Evolutionary conservation across 2,113 vertebrate species (phyloP).

Genomic region (Ctenomys sociabilis): DNA sequence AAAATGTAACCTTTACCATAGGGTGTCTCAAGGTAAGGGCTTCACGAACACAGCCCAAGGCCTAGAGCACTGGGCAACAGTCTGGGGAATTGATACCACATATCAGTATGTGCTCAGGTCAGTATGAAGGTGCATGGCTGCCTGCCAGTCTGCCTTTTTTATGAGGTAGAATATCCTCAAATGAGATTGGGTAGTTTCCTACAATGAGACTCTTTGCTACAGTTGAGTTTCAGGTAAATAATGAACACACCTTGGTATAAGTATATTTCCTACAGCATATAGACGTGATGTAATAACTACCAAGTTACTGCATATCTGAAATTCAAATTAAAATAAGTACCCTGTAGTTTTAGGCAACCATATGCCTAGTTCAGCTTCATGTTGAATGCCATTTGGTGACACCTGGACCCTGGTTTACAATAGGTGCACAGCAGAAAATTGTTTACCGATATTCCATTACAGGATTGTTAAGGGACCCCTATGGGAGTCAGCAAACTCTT

Average conservation of each 20-base stretch:
- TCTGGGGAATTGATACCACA: neutral
- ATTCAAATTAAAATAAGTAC: neutral
- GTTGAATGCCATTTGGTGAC: neutral
- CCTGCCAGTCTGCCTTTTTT: neutral
- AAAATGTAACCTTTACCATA: neutral
- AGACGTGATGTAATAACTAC: neutral
- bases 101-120: neutral
- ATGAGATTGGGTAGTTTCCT: neutral
- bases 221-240: neutral
- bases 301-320: neutral
- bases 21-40: neutral
- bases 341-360: neutral
- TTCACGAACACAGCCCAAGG: neutral
- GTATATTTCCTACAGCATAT: neutral
- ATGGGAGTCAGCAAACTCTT: neutral
- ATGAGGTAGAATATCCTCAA: neutral
- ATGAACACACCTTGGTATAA: neutral
- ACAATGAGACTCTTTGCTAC: neutral
- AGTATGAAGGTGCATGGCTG: neutral
- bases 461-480: neutral
- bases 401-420: neutral
- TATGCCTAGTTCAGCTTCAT: neutral
- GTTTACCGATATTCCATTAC: neutral
- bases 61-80: neutral
- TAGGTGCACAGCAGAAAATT: neutral